A percentile compares a stretch with the other conserved stretches of the same genome.
phyloP scores from a whole-genome alignment of 2,888 invertebrate species.

The Vesta saturnalis region DNA sequence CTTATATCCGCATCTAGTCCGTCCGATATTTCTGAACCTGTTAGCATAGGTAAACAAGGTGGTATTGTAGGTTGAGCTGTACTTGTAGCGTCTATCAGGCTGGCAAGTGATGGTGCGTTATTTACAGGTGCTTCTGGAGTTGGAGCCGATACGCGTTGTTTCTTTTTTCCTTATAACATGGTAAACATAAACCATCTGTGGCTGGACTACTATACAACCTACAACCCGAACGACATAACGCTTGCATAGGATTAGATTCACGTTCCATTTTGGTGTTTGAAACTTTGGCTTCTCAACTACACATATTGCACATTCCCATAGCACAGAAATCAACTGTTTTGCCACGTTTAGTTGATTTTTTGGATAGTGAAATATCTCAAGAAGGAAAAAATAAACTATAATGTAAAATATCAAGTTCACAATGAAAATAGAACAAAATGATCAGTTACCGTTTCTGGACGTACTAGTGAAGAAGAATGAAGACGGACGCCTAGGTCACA shows the following conservation, averaged over 20 bases:
- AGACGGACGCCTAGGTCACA: too few relatives aligned
- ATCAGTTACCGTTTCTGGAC: too few relatives aligned
- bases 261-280: conserved; percentile 79
- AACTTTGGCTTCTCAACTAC: conserved; percentile 2
- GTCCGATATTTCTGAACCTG: conserved; percentile 62
- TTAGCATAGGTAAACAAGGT: conserved; percentile 62
- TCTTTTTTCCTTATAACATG: conserved; percentile 93
- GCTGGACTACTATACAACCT: conserved; percentile 99
- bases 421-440: too few relatives aligned
- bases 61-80: conserved; percentile 67
- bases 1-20: conserved; percentile 45
- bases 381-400: too few relatives aligned
- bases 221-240: conserved; percentile 96
- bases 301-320: conserved; percentile 35
- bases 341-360: too few relatives aligned
- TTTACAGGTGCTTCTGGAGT: conserved; percentile 65
- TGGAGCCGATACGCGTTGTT: conserved; percentile 77
- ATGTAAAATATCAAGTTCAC: too few relatives aligned
- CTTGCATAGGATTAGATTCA: conserved; percentile 96
- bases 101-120: conserved; percentile 59
- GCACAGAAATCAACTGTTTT: too few relatives aligned
- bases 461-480: too few relatives aligned
- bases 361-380: too few relatives aligned
- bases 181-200: conserved; percentile 98
- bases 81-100: conserved; percentile 64